Evolutionary conservation across 1,140 invertebrate genomes (phyloP).

Genomic region (Anastrepha obliqua): DNA sequence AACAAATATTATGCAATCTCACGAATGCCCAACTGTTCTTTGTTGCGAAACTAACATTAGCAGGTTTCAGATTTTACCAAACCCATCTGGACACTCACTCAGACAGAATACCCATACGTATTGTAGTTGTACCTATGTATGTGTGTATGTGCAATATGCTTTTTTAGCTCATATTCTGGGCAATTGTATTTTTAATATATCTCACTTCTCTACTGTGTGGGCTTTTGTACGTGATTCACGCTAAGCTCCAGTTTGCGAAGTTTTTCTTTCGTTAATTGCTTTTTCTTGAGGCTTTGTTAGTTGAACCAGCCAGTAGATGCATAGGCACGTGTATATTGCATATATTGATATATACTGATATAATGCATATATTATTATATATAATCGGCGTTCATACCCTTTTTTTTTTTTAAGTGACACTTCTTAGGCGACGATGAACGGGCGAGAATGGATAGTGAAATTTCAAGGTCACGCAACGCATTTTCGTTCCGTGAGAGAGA

Average conservation of each 20-base stretch:
- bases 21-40: background rate
- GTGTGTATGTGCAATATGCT: background rate
- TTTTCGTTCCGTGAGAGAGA: no score
- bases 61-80: background rate
- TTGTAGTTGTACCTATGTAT: background rate
- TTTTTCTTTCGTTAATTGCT: background rate
- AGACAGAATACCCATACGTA: background rate
- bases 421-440: no score
- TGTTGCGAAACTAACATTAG: background rate
- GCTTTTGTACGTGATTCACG: background rate
- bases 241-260: background rate
- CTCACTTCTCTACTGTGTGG: background rate
- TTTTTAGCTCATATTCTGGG: background rate
- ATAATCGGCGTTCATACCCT: no score
- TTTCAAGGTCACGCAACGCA: no score
- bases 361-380: no score
- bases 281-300: no score
- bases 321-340: no score
- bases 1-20: background rate
- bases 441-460: no score
- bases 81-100: background rate
- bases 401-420: no score
- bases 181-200: background rate
- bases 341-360: no score
- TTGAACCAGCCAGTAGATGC: background rate